Percentiles rank a stretch among this genome's conserved stretches.
Conservation (phyloP, 92 coral and sea anemone species). For the Chrysogorgia sp. region DNA sequence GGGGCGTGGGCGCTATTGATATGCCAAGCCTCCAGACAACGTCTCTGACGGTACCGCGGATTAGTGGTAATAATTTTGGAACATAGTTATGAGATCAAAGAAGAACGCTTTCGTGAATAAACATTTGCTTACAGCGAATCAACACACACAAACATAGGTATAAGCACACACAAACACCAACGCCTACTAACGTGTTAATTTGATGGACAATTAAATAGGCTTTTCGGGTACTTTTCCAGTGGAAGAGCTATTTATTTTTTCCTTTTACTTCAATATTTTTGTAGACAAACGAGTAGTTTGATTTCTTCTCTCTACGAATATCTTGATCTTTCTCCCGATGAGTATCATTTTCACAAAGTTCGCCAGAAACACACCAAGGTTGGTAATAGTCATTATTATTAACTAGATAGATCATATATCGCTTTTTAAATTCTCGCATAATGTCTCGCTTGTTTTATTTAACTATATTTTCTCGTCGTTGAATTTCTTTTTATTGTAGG, state of each 20-base stretch:
- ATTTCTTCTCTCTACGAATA: conserved; percentile 88
- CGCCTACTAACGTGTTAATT: no score
- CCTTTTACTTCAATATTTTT: not conserved
- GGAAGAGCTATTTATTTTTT: not conserved
- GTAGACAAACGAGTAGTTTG: conserved; percentile 79
- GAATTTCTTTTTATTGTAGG: conserved; percentile 36
- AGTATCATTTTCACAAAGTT: conserved; percentile 83
- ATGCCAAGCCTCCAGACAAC: no score
- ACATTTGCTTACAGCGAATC: no score
- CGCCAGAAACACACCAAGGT: conserved; percentile 76
- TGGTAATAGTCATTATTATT: not conserved
- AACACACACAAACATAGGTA: not conserved
- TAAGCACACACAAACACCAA: no score
- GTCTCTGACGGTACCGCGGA: no score
- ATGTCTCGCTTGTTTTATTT: not conserved
- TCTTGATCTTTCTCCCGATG: conserved; percentile 85
- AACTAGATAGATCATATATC: not conserved
- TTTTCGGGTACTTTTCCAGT: no score
- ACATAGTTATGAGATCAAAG: no score
- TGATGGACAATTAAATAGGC: no score
- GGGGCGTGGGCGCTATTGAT: no score
- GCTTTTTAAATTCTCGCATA: not conserved
- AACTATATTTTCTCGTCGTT: not conserved
- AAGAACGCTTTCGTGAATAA: no score
- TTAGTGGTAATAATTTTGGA: no score